Conservation (phyloP, 2,797 vertebrate genomes). For the Pitangus sulphuratus region DNA sequence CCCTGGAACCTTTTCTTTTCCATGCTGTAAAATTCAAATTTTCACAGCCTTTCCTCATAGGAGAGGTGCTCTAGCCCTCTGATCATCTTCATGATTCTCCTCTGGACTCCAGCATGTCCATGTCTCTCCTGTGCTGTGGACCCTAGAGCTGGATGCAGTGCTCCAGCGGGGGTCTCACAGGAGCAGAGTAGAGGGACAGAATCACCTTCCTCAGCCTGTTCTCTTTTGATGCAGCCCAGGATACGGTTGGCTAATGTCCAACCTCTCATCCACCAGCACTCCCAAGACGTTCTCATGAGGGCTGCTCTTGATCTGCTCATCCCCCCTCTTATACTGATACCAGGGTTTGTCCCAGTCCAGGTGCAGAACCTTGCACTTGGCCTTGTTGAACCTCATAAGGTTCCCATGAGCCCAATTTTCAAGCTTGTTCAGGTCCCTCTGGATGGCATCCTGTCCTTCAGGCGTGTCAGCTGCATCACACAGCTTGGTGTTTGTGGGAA, state of each 20-base stretch:
- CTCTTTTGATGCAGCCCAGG: background rate
- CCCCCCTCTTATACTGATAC: too few relatives aligned
- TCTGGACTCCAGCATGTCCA: background rate
- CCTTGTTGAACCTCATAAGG: background rate
- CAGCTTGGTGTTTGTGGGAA: background rate
- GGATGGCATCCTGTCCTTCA: background rate
- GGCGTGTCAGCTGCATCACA: background rate
- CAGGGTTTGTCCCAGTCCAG: background rate
- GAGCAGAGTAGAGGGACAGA: background rate
- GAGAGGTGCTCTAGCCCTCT: background rate
- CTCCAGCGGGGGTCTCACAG: background rate
- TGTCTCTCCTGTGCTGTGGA: background rate
- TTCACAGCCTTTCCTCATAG: background rate
- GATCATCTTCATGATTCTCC: background rate
- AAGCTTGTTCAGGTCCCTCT: background rate
- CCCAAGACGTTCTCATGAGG: background rate
- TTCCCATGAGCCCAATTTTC: background rate
- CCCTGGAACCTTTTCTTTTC: background rate
- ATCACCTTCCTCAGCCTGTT: background rate
- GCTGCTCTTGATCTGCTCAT: background rate
- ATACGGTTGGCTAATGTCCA: background rate
- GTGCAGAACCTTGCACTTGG: background rate
- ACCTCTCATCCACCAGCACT: background rate
- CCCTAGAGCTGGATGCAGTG: background rate
- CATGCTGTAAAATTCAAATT: background rate